A percentile compares a stretch with the other conserved stretches of the same genome.
Conservation (phyloP, 2,888 invertebrate species). For the Epistrophe eligans region DNA sequence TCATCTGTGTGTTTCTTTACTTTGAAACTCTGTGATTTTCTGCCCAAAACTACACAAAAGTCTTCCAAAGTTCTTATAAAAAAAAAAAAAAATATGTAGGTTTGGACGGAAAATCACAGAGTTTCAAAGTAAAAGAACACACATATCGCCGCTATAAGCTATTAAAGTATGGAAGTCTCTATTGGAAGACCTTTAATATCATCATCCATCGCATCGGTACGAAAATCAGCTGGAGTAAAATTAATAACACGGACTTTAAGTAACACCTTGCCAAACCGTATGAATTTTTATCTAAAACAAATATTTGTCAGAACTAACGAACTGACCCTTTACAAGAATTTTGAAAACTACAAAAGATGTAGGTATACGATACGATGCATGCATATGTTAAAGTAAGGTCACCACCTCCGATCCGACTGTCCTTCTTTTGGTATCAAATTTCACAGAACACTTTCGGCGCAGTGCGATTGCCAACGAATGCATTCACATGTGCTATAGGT, state of each 20-base stretch:
- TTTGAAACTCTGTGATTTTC: too few relatives aligned
- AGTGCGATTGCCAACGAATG: background rate
- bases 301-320: slow-evolving; percentile 3
- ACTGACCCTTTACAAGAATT: slow-evolving; percentile 32
- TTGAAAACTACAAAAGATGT: background rate
- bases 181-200: too few relatives aligned
- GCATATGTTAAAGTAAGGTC: background rate
- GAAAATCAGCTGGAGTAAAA: background rate
- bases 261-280: slow-evolving; percentile 1
- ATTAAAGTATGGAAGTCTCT: too few relatives aligned
- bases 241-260: background rate
- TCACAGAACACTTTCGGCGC: slow-evolving; percentile 28
- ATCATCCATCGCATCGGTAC: background rate
- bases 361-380: background rate
- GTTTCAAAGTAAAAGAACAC: too few relatives aligned
- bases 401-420: slow-evolving; percentile 16
- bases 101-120: too few relatives aligned
- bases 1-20: too few relatives aligned
- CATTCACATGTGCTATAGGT: background rate
- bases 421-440: slow-evolving; percentile 48
- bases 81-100: too few relatives aligned
- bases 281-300: slow-evolving; percentile 12
- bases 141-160: too few relatives aligned
- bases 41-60: too few relatives aligned
- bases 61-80: too few relatives aligned